Base-by-base conservation (phyloP, 2,888 invertebrate species). In the Agelastica alni region DNA sequence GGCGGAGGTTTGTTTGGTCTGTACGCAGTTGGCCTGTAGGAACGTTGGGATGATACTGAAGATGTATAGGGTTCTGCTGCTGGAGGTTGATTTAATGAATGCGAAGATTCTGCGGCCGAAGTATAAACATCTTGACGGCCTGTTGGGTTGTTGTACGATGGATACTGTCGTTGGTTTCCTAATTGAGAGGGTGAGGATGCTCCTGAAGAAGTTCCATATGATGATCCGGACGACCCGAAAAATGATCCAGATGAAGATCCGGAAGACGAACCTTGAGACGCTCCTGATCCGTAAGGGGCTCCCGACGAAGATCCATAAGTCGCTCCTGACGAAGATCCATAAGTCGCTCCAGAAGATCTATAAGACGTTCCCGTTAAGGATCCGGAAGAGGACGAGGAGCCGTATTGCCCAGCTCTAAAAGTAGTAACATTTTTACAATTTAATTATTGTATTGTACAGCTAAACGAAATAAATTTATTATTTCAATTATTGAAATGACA, bases 11-110 rank as follows among this genome's bases (percentile, higher is more conserved):
- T 46, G 7, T n/a, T 10, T 20, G 32, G 31, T 20, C 44, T 31
- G 12, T 12, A 20, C 18, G 13, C 36, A 5, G 30, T 12, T 10
- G 53, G 43, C 16, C 54, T 49, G 12, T 43, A 36, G n/a, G 43
- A 1, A 28, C 32, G 32, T 12, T 18, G 18, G 4, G 17, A 44
- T 7, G 31, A 13, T 31, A 31, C 17, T 1, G 17, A 7, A 31
- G 26, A 44, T 7, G 31, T 30, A 22, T 18, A 1, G 12, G 18
- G 13, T 2, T 39, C 5, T n/a, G 6, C 28, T 12, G 12, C 31
- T 14, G 12, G 5, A 3, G 1, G 32, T 13, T 6, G 31, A n/a
- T 10, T 7, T n/a, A 5, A 12, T n/a, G n/a, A n/a, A n/a, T n/a
- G 18, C 13, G 26, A 12, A 10, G 9, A n/a, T 28, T 6, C 16